phyloP scores from a whole-genome alignment of 2,797 vertebrate genomes.

The Coluber constrictor region DNA sequence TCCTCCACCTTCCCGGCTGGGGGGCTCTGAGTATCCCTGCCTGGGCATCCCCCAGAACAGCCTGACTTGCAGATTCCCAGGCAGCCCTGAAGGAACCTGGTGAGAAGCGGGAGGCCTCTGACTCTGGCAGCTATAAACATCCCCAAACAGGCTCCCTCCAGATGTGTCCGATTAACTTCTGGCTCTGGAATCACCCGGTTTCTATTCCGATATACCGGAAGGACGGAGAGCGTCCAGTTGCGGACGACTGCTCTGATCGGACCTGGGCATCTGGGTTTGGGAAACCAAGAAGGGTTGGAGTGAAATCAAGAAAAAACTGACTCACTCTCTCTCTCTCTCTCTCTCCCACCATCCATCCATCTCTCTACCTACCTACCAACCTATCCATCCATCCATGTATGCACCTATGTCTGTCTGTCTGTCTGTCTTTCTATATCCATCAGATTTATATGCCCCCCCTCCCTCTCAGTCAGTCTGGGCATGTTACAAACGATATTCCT shows the following conservation, averaged over 20 bases:
- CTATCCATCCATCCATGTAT: too few species aligned
- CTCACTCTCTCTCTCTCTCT: too few species aligned
- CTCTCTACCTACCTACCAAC: too few species aligned
- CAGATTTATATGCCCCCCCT: background rate
- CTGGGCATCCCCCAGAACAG: background rate
- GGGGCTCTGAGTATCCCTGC: background rate
- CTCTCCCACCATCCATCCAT: too few species aligned
- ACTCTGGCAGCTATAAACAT: background rate
- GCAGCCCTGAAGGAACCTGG: background rate
- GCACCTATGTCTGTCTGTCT: too few species aligned
- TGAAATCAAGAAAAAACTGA: background rate
- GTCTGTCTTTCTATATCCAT: background rate
- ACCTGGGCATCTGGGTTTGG: too few species aligned
- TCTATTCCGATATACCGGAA: background rate
- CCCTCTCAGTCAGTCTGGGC: background rate
- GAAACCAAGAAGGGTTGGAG: background rate
- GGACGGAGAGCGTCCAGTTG: background rate
- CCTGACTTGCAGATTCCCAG: background rate
- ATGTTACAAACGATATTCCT: background rate
- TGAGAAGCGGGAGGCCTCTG: background rate
- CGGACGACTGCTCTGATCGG: background rate
- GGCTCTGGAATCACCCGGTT: background rate
- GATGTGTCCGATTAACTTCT: background rate
- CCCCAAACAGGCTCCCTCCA: background rate
- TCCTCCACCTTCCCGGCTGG: background rate